Evolutionary conservation across 1,140 invertebrate genomes (phyloP), one percentile per base, ranked within the genome.

Genomic region (Drosophila pseudoananassae): DNA sequence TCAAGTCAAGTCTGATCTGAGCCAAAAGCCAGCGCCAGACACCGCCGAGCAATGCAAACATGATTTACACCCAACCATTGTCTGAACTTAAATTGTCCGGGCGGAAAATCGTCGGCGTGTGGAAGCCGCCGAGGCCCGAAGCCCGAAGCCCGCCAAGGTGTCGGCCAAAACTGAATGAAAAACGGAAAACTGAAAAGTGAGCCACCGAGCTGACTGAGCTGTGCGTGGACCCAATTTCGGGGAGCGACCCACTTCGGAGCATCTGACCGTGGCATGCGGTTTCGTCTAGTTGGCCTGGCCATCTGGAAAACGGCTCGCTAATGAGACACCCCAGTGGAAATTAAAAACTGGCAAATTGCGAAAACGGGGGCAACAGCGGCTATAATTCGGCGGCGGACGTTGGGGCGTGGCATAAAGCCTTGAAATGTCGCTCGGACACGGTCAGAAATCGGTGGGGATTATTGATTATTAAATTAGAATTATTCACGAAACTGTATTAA

Each of bases 61-160:
- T 88, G 83, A 88, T 88, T 88, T 88, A 88, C 83, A 79, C 79
- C 78, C 68, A 66, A 54, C 82, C 74, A 85, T 87, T 85, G 74
- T 87, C 68, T 66, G 29, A 46, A 40, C 15, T 61, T 47, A 49
- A 72, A 79, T 65, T 83, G 59, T 80, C 68, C 63, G 57, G 58
- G 58, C 65, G 29, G 64, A 78, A 71, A 85, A 40, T 14, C 3
- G 56, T 69, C 69, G 20, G n/a, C n/a, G n/a, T n/a, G n/a, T n/a
- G n/a, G n/a, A 72, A 9, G 43, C 56, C 60, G n/a, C n/a, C 7
- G 54, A 25, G 49, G 29, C 29, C 45, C 58, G 43, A 53, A 36
- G 31, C 27, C 29, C 54, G 56, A 53, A 46, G 10, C 25, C 29
- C 29, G 5, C 14, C 58, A 82, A 71, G 64, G 65, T 83, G 64